phyloP scores from a whole-genome alignment of 2,888 invertebrate genomes.

The Pollenia griseotomentosa region DNA sequence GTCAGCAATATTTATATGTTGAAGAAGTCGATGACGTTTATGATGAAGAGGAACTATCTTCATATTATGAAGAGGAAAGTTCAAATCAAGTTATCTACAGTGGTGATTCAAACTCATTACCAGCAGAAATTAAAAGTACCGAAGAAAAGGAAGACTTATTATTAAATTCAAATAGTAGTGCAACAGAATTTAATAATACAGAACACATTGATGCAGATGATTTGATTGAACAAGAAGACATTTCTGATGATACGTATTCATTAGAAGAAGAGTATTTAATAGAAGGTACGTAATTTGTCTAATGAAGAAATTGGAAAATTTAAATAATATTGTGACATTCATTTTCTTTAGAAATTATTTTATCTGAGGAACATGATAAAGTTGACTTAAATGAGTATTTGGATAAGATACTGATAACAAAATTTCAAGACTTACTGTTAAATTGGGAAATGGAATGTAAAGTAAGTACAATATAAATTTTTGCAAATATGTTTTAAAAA shows the following conservation, averaged over 20 bases:
- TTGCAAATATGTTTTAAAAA: too few relatives aligned
- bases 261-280: conserved; percentile 66
- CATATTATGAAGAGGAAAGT: not conserved
- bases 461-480: conserved; percentile 60
- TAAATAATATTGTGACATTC: not conserved
- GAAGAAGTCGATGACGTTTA: conserved; percentile 10
- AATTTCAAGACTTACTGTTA: conserved; percentile 77
- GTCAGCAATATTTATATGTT: not conserved
- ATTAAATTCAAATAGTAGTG: not conserved
- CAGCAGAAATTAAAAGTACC: not conserved
- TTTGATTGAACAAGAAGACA: conserved; percentile 23
- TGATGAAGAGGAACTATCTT: conserved; percentile 5
- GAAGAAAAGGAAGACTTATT: not conserved
- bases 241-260: not conserved
- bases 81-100: not conserved
- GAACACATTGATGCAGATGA: not conserved
- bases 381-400: conserved; percentile 77
- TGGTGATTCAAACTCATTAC: not conserved
- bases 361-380: conserved; percentile 66
- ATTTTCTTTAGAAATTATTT: conserved; percentile 40
- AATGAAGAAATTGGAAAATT: not conserved
- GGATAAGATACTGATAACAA: conserved; percentile 76
- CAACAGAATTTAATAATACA: not conserved
- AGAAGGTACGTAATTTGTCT: conserved; percentile 38
- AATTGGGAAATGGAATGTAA: conserved; percentile 77